Evolutionary conservation across 1,140 invertebrate genomes (phyloP).

Genomic region (Diachasmimorpha longicaudata): DNA sequence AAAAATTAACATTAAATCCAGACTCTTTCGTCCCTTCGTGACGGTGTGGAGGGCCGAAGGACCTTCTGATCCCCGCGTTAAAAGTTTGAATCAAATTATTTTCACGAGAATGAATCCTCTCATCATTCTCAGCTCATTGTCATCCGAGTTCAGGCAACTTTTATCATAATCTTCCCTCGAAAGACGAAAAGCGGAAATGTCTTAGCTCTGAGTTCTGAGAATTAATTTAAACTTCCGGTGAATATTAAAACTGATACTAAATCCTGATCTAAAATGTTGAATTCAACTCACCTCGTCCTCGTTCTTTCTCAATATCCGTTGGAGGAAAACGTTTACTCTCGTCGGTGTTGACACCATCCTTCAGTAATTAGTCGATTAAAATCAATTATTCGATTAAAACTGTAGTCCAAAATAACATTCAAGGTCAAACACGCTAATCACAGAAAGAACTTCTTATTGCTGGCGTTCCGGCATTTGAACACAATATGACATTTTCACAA

Average conservation of each 20-base stretch:
- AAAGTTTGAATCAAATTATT: no score
- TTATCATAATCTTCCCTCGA: no score
- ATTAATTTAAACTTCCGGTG: neutral
- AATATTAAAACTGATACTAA: neutral
- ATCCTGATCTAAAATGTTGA: neutral
- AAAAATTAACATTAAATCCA: no score
- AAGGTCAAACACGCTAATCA: neutral
- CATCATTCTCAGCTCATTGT: no score
- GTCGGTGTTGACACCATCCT: neutral
- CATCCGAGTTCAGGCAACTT: no score
- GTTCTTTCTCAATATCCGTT: constrained; percentile 16
- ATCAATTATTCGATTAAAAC: neutral
- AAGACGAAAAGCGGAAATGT: no score
- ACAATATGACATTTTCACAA: neutral
- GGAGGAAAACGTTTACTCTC: constrained; percentile 32
- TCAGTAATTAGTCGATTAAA: constrained; percentile 11
- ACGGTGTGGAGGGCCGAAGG: no score
- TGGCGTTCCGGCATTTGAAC: neutral
- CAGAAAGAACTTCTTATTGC: neutral
- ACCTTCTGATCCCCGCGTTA: no score
- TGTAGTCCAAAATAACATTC: neutral
- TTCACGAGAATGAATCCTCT: no score
- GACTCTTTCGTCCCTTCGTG: no score
- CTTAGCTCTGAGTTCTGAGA: no score
- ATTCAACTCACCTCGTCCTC: constrained; percentile 27